These are phyloP conservation scores for Porites cylindrica DNA, from an alignment of 92 coral and sea anemone genomes.

Conservation along the genomic window DNA sequence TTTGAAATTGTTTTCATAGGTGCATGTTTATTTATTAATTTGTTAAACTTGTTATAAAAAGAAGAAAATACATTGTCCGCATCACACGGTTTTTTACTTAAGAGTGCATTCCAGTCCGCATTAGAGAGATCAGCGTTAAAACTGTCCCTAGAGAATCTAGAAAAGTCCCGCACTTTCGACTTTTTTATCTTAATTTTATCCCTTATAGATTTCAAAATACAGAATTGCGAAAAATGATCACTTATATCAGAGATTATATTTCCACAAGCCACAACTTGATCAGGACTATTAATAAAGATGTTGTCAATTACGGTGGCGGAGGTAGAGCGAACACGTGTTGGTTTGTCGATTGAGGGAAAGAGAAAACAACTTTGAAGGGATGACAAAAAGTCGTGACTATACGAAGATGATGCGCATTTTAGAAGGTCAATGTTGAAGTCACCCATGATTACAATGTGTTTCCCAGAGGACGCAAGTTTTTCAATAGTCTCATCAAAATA, in stretches of 20 bases:
- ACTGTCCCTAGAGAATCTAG: background rate
- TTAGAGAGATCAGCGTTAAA: slow-evolving; percentile 4
- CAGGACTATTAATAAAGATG: background rate
- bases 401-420: no score
- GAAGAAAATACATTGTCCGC: background rate
- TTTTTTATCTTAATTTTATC: slow-evolving; percentile 15
- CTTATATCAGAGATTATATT: background rate
- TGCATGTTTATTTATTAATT: no score
- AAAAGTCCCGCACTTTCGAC: slow-evolving; percentile 13
- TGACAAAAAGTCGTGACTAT: background rate
- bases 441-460: no score
- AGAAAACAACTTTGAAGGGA: slow-evolving; percentile 26
- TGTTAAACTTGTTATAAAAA: no score
- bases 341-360: slow-evolving; percentile 34
- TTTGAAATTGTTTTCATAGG: no score
- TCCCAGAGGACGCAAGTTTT: no score
- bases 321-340: slow-evolving; percentile 18
- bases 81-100: background rate
- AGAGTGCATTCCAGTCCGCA: slow-evolving; percentile 21
- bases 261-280: background rate
- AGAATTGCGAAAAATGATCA: background rate
- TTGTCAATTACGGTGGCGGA: slow-evolving; percentile 7
- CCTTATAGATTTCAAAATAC: slow-evolving; percentile 15
- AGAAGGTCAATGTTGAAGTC: no score
- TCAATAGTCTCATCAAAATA: no score